Base-by-base conservation (phyloP, 2,113 vertebrate genomes). In the Alethe castanea region DNA sequence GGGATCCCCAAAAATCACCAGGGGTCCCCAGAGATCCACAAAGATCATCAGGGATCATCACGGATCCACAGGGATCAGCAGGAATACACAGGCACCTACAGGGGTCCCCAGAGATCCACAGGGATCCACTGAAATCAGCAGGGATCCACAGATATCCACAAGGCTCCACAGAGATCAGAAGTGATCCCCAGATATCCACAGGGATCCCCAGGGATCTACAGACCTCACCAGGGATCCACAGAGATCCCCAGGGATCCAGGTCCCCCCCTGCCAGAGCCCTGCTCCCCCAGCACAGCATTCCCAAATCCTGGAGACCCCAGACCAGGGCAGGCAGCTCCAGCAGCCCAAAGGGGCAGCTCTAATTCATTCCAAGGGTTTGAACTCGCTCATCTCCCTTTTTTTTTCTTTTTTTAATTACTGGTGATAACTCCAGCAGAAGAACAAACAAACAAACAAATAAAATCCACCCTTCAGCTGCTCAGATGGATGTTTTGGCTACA, bases 401-500 rank as follows among this genome's bases (percentile, higher is more conserved):
- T 31, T 47, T 11, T 59, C 17, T 61, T 85, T 88, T 92, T 81
- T 84, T 59, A 96, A 96, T 96, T 96, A 79, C 73, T 88, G 87
- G 81, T 79, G 91, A 77, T 91, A 44, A 82, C 78, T 94, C 44
- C 66, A 87, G 38, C 54, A 90, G 88, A 84, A 94, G 86, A 94
- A 74, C 91, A 94, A 94, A 95, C 79, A 95, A 94, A 87, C 31
- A 86, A 92, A 94, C 81, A 96, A 92, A 81, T 11, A 89, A 96
- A 94, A 59, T 47, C 92, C 82, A 90, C 79, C 85, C 91, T 92
- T 86, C 92, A 86, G 86, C 79, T 62, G 28, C 76, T 95, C 82
- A 73, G 62, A 90, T 77, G 82, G 90, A 83, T 94, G 94, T 90
- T 97, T 92, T 90, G 84, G 94, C 92, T 91, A 92, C 86, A 87